Evolutionary conservation across 1,140 invertebrate species (phyloP).

Genomic region (Littorina saxatilis): DNA sequence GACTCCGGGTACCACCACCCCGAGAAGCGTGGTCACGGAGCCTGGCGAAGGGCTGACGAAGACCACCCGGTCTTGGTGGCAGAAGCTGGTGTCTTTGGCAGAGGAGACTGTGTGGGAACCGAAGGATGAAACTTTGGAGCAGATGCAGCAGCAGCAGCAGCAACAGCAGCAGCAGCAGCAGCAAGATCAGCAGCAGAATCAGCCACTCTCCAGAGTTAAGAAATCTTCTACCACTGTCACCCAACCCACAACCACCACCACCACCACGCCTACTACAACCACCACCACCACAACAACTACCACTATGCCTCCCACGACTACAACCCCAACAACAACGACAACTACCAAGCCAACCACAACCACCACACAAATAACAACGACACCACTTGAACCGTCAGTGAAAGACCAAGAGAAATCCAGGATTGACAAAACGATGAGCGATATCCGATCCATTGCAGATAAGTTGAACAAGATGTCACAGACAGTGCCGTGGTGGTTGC

Average conservation of each 20-base stretch:
- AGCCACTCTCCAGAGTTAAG: neutral
- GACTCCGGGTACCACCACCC: neutral
- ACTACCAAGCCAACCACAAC: too few relatives aligned
- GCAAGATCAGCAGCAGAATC: neutral
- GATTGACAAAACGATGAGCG: constrained; percentile 13
- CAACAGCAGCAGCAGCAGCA: neutral
- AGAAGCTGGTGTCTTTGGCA: neutral
- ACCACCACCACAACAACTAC: neutral
- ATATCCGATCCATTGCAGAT: constrained; percentile 7
- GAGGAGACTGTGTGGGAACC: neutral
- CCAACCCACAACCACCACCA: too few relatives aligned
- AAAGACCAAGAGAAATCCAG: constrained; percentile 8
- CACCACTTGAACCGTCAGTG: neutral
- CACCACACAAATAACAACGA: neutral
- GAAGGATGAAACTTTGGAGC: neutral
- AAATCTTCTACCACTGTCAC: neutral
- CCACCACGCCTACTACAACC: neutral
- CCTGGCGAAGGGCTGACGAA: neutral
- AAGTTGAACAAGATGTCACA: constrained; percentile 7
- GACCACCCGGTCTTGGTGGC: constrained; percentile 12
- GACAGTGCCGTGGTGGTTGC: neutral
- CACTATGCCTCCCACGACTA: neutral
- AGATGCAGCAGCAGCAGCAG: too few relatives aligned
- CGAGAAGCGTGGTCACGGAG: neutral
- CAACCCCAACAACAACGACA: neutral